These are phyloP conservation scores for Indicator maculatus DNA, from an alignment of 2,113 vertebrate species.

Conservation along the genomic window DNA sequence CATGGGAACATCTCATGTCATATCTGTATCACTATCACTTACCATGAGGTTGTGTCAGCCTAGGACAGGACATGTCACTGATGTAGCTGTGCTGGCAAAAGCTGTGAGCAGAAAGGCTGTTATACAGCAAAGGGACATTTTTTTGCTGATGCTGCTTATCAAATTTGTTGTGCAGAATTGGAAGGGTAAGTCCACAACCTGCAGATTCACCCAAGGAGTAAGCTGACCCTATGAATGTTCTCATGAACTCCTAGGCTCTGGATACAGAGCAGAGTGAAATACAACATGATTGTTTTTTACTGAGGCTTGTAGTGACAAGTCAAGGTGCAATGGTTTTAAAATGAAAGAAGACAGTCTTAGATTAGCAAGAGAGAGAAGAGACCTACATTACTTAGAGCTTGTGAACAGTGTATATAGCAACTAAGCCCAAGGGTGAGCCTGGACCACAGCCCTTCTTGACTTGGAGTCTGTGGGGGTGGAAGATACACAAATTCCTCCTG, in stretches of 20 bases:
- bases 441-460: not conserved
- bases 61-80: not conserved
- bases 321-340: not conserved
- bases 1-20: not conserved
- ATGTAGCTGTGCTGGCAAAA: not conserved
- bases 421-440: not conserved
- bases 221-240: not conserved
- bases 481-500: not conserved
- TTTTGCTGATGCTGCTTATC: not conserved
- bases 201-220: not conserved
- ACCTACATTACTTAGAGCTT: not conserved
- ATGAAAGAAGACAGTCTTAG: not conserved
- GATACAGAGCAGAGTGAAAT: not conserved
- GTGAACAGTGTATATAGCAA: not conserved
- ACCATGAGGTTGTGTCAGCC: accelerated
- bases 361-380: accelerated
- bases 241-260: not conserved
- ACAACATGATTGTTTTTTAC: not conserved
- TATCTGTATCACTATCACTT: accelerated
- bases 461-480: not conserved
- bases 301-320: accelerated
- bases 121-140: not conserved
- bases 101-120: not conserved
- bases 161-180: accelerated
- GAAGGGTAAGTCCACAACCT: not conserved